Evolutionary conservation across 2,113 vertebrate species (phyloP), one percentile per base, ranked within the genome.

Genomic region (Gallinago jamesoni): DNA sequence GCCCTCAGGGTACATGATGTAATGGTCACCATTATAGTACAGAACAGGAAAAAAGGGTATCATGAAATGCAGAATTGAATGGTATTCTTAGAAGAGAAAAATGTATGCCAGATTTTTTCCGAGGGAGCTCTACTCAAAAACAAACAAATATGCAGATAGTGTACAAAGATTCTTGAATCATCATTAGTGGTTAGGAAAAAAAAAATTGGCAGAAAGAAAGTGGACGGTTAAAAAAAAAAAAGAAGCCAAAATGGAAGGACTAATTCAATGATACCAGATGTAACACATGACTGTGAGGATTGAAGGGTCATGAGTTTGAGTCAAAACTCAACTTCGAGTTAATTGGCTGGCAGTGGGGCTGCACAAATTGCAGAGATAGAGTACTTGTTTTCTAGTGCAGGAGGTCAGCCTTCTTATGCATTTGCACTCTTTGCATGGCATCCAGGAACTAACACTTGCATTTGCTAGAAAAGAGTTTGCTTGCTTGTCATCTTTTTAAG

Each of bases 291-390:
- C 87, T 96, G 93, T 96, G 76, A 91, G 80, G 94, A 96, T 96
- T 92, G 93, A 96, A 97, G 95, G 97, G 97, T 98, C 97, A 97
- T 59, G 55, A 97, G 96, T 97, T 97, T 97, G 96, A 98, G 97
- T 98, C 96, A 98, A 98, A 98, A 98, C 96, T 98, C 97, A 98
- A 95, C 94, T 95, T 97, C 90, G 87, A 97, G 97, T 97, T 98
- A 98, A 98, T 98, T 98, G 97, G 97, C 95, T 98, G 88, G 92
- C 86, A 87, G 93, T 97, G 92, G 88, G 83, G 79, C 91, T 96
- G 72, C 92, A 97, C 89, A 98, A 97, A 97, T 95, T 97, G 94
- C 96, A 80, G 93, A 96, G 93, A 97, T 89, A 93, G 80, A 90
- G 69, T 93, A 93, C 86, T 97, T 97, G 94, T 97, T 97, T 97